These are phyloP conservation scores for Canis aureus DNA, from an alignment of 2,113 vertebrate genomes.

Conservation along the genomic window DNA sequence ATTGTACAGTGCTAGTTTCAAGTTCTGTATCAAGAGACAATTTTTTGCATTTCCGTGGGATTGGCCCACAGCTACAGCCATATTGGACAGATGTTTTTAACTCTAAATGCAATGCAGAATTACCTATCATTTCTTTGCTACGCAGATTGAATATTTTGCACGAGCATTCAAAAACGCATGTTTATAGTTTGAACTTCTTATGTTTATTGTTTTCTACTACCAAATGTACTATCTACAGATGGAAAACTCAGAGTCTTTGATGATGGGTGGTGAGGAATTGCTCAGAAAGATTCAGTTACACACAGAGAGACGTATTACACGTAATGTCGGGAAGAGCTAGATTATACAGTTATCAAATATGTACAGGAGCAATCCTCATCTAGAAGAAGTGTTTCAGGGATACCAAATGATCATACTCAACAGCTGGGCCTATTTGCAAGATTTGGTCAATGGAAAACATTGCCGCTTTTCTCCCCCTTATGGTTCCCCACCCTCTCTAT, in stretches of 20 bases:
- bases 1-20: slow-evolving; percentile 63
- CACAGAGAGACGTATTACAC: slow-evolving; percentile 70
- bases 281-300: slow-evolving; percentile 70
- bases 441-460: slow-evolving; percentile 76
- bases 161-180: slow-evolving; percentile 70
- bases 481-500: not conserved
- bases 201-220: slow-evolving; percentile 79
- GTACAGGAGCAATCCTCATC: slow-evolving; percentile 39
- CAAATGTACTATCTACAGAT: slow-evolving; percentile 79
- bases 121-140: slow-evolving; percentile 79
- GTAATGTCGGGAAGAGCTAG: slow-evolving; percentile 46
- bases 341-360: slow-evolving; percentile 69
- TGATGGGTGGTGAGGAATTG: slow-evolving; percentile 70
- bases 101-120: slow-evolving; percentile 75
- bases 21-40: slow-evolving; percentile 69
- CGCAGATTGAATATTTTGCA: slow-evolving; percentile 79
- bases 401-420: slow-evolving; percentile 60
- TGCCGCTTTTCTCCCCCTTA: slow-evolving; percentile 14
- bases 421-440: slow-evolving; percentile 74
- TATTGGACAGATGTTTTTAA: slow-evolving; percentile 81
- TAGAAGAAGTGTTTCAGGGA: slow-evolving; percentile 51
- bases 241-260: slow-evolving; percentile 75
- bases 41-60: slow-evolving; percentile 49
- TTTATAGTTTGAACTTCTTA: slow-evolving; percentile 76
- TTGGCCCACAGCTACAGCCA: slow-evolving; percentile 76